Evolutionary conservation across 2,113 vertebrate species (phyloP).

Genomic region (Oreochromis spilurus): DNA sequence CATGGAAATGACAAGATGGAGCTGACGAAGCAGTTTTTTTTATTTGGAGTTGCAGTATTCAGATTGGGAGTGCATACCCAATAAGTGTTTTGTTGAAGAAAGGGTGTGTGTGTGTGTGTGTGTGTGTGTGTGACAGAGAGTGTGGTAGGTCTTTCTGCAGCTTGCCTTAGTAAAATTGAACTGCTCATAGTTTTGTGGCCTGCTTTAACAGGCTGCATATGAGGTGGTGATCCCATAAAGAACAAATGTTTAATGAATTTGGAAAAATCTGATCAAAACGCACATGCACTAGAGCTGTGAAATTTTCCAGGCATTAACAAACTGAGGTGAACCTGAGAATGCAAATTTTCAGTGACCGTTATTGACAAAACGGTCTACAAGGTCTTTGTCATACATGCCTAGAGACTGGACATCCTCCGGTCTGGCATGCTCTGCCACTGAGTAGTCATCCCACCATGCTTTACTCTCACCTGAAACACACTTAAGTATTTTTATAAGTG

Average conservation of each 20-base stretch:
- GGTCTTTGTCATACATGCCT: background rate
- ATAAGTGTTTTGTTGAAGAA: background rate
- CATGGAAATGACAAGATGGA: background rate
- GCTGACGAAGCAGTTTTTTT: conserved; percentile 21
- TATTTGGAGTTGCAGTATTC: background rate
- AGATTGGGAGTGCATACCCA: background rate
- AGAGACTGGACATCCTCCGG: background rate
- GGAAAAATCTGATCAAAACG: background rate
- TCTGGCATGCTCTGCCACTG: background rate
- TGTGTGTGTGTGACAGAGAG: background rate
- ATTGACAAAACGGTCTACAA: background rate
- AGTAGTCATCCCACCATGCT: background rate
- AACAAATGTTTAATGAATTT: background rate
- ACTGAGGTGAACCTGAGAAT: background rate
- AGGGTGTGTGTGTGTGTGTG: background rate
- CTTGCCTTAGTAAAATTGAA: background rate
- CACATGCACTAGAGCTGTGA: background rate
- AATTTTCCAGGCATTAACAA: background rate
- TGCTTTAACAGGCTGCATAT: background rate
- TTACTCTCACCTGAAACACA: background rate
- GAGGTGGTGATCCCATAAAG: background rate
- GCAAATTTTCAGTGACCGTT: background rate
- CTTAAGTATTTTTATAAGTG: background rate
- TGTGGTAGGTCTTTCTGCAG: background rate
- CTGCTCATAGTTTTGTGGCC: background rate